Conservation (phyloP, 2,797 vertebrate species). For the Acropternis orthonyx region DNA sequence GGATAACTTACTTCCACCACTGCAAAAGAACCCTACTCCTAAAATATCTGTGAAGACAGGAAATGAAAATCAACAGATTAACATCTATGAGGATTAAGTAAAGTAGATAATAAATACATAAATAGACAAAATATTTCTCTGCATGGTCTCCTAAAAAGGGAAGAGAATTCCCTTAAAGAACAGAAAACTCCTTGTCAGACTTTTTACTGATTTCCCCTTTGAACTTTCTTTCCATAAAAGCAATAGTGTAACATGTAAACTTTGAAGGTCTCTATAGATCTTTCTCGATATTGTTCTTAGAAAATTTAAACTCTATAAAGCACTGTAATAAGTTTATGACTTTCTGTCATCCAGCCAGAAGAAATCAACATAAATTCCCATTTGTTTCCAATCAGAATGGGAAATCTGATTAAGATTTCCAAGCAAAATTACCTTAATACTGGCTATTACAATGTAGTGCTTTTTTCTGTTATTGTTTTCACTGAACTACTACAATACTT, state of each 20-base stretch:
- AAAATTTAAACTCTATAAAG: neutral
- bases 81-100: neutral
- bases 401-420: constrained; percentile 32
- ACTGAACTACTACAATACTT: neutral
- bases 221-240: no score
- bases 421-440: constrained; percentile 1
- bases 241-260: neutral
- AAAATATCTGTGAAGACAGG: neutral
- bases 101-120: neutral
- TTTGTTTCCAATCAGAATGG: neutral
- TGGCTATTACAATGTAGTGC: neutral
- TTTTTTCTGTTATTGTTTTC: constrained; percentile 26
- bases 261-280: neutral
- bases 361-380: neutral
- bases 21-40: neutral
- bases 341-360: neutral
- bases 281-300: neutral
- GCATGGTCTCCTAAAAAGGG: neutral
- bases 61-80: neutral
- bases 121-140: neutral
- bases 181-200: neutral
- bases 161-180: neutral
- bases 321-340: neutral
- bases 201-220: neutral
- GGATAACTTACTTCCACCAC: neutral